A percentile compares a stretch with the other conserved stretches of the same genome.
phyloP scores from a whole-genome alignment of 2,113 vertebrate species.

The Otis tarda region DNA sequence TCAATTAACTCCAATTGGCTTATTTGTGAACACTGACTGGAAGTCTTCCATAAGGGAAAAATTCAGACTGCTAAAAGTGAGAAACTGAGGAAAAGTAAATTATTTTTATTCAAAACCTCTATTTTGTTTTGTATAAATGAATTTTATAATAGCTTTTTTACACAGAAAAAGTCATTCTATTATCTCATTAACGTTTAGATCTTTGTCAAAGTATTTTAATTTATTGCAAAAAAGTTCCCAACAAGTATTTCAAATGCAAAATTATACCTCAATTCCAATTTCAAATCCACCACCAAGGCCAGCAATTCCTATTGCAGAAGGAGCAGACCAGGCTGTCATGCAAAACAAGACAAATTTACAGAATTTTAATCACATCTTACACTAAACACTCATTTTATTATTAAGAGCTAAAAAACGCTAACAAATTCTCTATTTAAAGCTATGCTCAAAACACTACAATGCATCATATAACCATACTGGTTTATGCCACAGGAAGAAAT shows the following conservation, averaged over 20 bases:
- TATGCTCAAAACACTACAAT: neutral
- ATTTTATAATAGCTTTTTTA: neutral
- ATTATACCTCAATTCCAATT: constrained; percentile 91
- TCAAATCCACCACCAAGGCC: constrained; percentile 97
- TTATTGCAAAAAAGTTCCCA: constrained; percentile 21
- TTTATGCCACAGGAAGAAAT: neutral
- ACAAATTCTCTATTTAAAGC: neutral
- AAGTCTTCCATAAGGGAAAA: neutral
- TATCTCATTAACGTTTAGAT: neutral
- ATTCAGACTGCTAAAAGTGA: neutral
- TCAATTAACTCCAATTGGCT: neutral
- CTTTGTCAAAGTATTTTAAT: neutral
- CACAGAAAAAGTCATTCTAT: neutral
- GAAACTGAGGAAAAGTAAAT: neutral
- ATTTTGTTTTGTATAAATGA: neutral
- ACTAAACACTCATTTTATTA: neutral
- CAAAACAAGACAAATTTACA: neutral
- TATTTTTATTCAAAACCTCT: neutral
- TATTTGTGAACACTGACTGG: neutral
- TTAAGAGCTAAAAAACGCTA: neutral
- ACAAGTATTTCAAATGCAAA: neutral
- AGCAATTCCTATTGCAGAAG: constrained; percentile 95
- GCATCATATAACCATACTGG: neutral
- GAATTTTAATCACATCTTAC: neutral
- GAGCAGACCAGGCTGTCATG: constrained; percentile 90